Percentiles rank a stretch among this genome's conserved stretches.
These are phyloP conservation scores for Drosophila parthenogenetica DNA, from an alignment of 2,888 invertebrate species.

Conservation along the genomic window DNA sequence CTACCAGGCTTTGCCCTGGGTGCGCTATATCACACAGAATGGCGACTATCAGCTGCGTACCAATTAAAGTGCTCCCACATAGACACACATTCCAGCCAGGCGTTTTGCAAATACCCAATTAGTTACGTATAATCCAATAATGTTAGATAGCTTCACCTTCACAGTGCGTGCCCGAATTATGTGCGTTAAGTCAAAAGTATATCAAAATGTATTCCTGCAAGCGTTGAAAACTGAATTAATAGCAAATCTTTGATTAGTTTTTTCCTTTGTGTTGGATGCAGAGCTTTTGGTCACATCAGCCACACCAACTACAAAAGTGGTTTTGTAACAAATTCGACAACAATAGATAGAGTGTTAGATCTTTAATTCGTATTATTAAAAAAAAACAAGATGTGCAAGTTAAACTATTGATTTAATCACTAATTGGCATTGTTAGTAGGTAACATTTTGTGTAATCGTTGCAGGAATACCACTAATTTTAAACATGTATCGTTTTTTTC, in stretches of 20 bases:
- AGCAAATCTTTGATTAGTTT: slow-evolving; percentile 6
- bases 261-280: not conserved
- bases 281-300: not conserved
- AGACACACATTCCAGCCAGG: slow-evolving; percentile 69
- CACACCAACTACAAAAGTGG: not conserved
- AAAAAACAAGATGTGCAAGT: not conserved
- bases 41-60: slow-evolving; percentile 99
- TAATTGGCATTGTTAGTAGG: not conserved
- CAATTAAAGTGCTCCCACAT: slow-evolving; percentile 87
- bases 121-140: slow-evolving; percentile 31
- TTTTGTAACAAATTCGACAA: not conserved
- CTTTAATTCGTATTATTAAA: not conserved
- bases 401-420: not conserved
- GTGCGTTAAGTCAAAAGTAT: slow-evolving; percentile 69
- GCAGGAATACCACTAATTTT: slow-evolving; percentile 32
- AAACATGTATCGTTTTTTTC: slow-evolving; percentile 54
- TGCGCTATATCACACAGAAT: slow-evolving; percentile 99
- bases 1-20: slow-evolving; percentile 99
- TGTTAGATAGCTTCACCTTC: slow-evolving; percentile 59
- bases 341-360: not conserved
- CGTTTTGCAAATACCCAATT: slow-evolving; percentile 52
- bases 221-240: slow-evolving; percentile 21
- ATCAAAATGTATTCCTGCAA: slow-evolving; percentile 36
- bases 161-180: slow-evolving; percentile 49
- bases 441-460: slow-evolving; percentile 8